Conservation (phyloP, 2,113 vertebrate genomes). For the Pseudonaja textilis region DNA sequence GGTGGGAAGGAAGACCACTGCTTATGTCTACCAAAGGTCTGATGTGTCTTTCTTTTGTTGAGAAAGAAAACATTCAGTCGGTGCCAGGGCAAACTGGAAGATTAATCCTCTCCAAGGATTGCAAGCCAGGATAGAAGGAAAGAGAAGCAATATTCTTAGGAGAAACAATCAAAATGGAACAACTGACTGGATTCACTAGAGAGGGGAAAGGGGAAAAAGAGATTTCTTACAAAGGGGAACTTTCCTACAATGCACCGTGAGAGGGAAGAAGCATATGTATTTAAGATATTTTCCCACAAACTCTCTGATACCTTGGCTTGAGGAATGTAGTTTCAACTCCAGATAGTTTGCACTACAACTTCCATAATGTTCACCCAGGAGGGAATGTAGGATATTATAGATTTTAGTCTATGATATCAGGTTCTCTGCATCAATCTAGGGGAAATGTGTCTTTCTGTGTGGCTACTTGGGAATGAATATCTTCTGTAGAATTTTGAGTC, state of each 20-base stretch:
- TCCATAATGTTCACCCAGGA: neutral
- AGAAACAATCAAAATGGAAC: neutral
- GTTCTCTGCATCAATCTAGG: neutral
- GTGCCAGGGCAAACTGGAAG: neutral
- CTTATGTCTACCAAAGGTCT: neutral
- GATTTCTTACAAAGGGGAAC: neutral
- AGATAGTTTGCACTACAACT: neutral
- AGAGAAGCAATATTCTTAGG: neutral
- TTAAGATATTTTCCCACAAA: neutral
- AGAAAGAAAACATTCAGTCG: neutral
- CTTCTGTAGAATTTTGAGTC: neutral
- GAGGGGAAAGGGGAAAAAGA: neutral
- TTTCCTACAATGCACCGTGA: neutral
- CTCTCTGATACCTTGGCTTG: neutral
- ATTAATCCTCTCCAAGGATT: neutral
- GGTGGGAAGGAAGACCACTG: neutral
- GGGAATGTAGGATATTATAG: neutral
- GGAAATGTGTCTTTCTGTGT: neutral
- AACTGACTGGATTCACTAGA: neutral
- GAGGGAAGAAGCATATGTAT: neutral
- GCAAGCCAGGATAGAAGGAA: neutral
- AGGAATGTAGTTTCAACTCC: neutral
- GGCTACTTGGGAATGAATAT: neutral
- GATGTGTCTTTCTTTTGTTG: neutral
- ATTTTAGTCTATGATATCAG: neutral